These are phyloP conservation scores for Nasalis larvatus DNA, from an alignment of 2,113 vertebrate species.

Conservation along the genomic window DNA sequence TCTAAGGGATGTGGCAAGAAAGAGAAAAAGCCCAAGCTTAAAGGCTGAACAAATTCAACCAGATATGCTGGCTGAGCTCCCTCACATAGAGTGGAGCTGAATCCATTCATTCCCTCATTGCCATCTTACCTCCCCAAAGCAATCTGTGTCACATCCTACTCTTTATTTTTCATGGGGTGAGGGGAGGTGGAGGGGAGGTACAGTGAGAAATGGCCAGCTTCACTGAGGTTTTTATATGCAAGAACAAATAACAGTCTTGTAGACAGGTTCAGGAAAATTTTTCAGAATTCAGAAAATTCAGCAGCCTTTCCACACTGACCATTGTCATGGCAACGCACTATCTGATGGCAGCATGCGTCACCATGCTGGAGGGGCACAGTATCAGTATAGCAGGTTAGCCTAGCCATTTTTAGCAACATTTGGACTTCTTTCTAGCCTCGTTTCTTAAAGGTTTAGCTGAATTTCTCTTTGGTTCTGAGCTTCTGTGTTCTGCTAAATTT, in stretches of 20 bases:
- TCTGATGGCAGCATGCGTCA: conserved; percentile 73
- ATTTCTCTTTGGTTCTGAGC: conserved; percentile 45
- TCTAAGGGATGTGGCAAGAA: conserved; percentile 33
- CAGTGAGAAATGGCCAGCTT: neutral
- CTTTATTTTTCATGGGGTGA: neutral
- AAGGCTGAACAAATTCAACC: conserved; percentile 49
- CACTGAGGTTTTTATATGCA: conserved; percentile 30
- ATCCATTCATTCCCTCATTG: neutral
- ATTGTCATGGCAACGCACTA: conserved; percentile 77
- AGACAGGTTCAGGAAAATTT: conserved; percentile 63
- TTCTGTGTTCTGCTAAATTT: conserved; percentile 49
- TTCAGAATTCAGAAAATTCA: conserved; percentile 74
- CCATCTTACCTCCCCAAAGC: neutral
- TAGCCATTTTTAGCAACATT: conserved; percentile 66
- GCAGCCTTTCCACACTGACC: conserved; percentile 74
- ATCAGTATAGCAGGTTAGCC: conserved; percentile 67
- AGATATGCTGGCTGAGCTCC: neutral
- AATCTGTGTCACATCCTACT: neutral
- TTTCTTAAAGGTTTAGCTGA: conserved; percentile 53
- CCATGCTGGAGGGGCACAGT: conserved; percentile 63
- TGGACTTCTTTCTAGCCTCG: conserved; percentile 56
- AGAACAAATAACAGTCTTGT: conserved; percentile 59
- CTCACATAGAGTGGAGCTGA: neutral
- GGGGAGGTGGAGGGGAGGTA: neutral
- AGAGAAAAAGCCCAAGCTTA: conserved; percentile 5